phyloP scores from a whole-genome alignment of 2,888 invertebrate genomes.

The Ypsolopha scabrella region DNA sequence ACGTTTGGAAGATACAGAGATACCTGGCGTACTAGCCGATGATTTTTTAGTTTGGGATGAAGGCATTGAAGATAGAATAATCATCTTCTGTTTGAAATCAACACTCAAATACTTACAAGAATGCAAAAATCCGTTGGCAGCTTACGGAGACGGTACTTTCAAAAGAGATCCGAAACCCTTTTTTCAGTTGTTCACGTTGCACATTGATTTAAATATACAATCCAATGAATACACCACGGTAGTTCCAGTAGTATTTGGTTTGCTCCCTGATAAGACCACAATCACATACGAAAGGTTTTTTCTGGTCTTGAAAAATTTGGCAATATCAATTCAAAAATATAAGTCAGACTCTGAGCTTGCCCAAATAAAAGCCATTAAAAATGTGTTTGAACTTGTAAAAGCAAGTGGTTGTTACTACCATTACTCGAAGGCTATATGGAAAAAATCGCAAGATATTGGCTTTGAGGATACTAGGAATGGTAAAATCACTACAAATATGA shows the following conservation, averaged over 20 bases:
- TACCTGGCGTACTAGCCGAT: neutral
- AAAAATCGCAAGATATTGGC: too few species aligned
- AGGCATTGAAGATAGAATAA: conserved; percentile 2
- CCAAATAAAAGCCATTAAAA: conserved; percentile 2
- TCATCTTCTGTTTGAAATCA: conserved; percentile 2
- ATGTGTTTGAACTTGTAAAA: conserved; percentile 1
- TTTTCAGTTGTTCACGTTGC: neutral
- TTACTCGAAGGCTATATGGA: too few species aligned
- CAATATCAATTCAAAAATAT: too few species aligned
- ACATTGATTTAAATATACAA: too few species aligned
- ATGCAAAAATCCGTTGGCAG: conserved; percentile 1
- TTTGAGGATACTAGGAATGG: too few species aligned
- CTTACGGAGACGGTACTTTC: conserved; percentile 4
- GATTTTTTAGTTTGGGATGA: conserved; percentile 4
- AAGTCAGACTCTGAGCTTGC: neutral
- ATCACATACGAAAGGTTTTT: too few species aligned
- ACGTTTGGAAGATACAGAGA: too few species aligned
- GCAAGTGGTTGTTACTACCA: conserved; percentile 1
- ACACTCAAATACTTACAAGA: conserved; percentile 1
- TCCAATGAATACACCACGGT: too few species aligned
- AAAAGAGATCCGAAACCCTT: conserved; percentile 2
- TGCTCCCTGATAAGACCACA: too few species aligned
- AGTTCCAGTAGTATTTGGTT: too few species aligned
- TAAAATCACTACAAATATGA: too few species aligned
- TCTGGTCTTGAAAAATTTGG: too few species aligned